Conservation (phyloP, 2,113 vertebrate species). For the Hippocampus comes region DNA sequence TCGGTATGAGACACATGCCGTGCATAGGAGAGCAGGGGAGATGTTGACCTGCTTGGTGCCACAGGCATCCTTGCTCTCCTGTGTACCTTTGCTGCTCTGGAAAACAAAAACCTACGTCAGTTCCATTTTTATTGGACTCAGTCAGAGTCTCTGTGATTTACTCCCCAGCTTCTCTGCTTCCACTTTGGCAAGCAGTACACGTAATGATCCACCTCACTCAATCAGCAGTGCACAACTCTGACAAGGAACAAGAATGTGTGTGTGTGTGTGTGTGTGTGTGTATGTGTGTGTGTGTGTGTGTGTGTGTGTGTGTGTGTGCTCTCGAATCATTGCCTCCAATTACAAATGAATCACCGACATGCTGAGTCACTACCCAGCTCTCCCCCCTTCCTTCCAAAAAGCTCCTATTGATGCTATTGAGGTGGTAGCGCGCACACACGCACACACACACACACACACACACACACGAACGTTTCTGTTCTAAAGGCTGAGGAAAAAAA, state of each 20-base stretch:
- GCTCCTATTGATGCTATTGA: conserved; percentile 3
- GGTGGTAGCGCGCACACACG: conserved; percentile 13
- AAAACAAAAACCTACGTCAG: conserved; percentile 1
- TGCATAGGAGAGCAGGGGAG: background rate
- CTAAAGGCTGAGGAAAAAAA: conserved; percentile 30
- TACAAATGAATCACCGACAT: conserved; percentile 54
- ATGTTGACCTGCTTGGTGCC: background rate
- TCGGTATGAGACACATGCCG: background rate
- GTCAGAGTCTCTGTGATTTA: conserved; percentile 12
- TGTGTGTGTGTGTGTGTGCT: conserved; percentile 33
- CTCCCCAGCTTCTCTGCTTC: conserved; percentile 5
- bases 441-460: conserved; percentile 7
- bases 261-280: conserved; percentile 5
- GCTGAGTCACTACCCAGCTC: conserved; percentile 59
- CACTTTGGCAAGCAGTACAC: conserved; percentile 29
- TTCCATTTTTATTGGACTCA: conserved; percentile 1
- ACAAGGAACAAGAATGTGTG: conserved; percentile 36
- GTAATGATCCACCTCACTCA: conserved; percentile 41
- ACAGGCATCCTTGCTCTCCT: background rate
- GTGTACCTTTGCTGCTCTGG: background rate
- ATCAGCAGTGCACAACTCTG: conserved; percentile 43
- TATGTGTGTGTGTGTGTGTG: conserved; percentile 18
- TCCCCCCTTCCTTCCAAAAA: conserved; percentile 20
- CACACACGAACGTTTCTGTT: conserved; percentile 19
- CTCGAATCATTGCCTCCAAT: conserved; percentile 49